Base-by-base conservation (phyloP, 2,888 invertebrate genomes). In the Anthrax anthrax region DNA sequence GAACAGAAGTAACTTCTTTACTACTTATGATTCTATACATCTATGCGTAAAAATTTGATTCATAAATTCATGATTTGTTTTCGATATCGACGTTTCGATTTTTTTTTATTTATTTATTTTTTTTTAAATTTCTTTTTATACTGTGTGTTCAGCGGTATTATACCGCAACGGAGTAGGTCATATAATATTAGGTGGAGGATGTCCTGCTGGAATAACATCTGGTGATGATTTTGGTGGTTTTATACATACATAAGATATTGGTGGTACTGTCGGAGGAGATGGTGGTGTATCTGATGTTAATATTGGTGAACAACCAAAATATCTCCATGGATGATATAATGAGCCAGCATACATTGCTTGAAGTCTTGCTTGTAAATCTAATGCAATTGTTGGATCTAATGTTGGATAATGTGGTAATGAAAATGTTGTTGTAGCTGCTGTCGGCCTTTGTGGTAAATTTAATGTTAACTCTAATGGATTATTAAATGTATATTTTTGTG, bases 91-190 rank as follows among this genome's bases (percentile, higher is more conserved):
- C 29, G 3, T 32, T 32, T 12, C 13, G 13, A 3, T 12, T 12
- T 32, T 32, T 32, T 32, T 32, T 12, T 32, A 12, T 5, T 12
- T 32, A 12, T n/a, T n/a, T n/a, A n/a, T n/a, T n/a, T n/a, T n/a
- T n/a, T n/a, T n/a, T n/a, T n/a, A n/a, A n/a, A n/a, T n/a, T 39
- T 36, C 38, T 36, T 40, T 52, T 57, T 54, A 64, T 47, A 65
- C 62, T 55, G 61, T 63, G 52, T 63, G 62, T 55, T 63, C 64
- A 45, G 62, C 58, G 51, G 66, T 63, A 58, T 66, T 64, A 55
- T 60, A 68, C 59, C 69, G 69, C 60, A 68, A 51, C 34, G 68
- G 68, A 63, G 68, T 69, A 58, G 68, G 68, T 68, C 69, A 68
- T 63, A 69, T 68, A 51, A 69, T 63, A 54, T 64, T 69, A 3